These are phyloP conservation scores for Mustela nigripes DNA, from an alignment of 2,113 vertebrate species.

Conservation along the genomic window DNA sequence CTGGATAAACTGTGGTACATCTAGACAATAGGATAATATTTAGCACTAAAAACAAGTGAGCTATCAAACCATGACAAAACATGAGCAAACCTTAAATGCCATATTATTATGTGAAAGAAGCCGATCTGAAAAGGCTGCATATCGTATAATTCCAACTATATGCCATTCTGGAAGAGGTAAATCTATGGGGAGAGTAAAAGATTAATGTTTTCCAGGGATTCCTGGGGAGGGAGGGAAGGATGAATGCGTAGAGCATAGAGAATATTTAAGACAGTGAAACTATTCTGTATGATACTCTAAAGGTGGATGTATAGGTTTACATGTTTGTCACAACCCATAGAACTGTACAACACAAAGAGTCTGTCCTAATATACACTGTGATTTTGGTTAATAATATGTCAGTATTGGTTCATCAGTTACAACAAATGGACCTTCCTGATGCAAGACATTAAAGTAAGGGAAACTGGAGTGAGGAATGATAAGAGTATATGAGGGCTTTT, in stretches of 20 bases:
- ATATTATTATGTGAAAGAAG: not conserved
- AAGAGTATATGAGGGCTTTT: not conserved
- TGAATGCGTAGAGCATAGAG: not conserved
- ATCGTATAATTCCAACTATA: not conserved
- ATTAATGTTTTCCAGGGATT: not conserved
- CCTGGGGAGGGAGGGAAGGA: fast-evolving
- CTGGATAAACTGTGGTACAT: not conserved
- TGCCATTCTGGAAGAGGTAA: not conserved
- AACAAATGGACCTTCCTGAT: not conserved
- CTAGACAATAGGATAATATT: not conserved
- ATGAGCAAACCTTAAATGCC: not conserved
- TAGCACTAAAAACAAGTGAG: not conserved
- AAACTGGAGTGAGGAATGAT: fast-evolving
- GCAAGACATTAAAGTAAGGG: not conserved
- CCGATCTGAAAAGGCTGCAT: not conserved
- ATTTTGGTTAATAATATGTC: not conserved
- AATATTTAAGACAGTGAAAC: not conserved
- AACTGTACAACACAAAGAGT: not conserved
- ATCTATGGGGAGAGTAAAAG: not conserved
- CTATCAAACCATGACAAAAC: not conserved
- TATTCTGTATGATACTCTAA: not conserved
- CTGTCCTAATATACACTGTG: not conserved
- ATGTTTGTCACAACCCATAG: not conserved
- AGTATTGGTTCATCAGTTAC: not conserved
- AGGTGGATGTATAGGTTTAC: not conserved